Base-by-base conservation (phyloP, 2,888 invertebrate species). In the Coelogynopora nodosa region DNA sequence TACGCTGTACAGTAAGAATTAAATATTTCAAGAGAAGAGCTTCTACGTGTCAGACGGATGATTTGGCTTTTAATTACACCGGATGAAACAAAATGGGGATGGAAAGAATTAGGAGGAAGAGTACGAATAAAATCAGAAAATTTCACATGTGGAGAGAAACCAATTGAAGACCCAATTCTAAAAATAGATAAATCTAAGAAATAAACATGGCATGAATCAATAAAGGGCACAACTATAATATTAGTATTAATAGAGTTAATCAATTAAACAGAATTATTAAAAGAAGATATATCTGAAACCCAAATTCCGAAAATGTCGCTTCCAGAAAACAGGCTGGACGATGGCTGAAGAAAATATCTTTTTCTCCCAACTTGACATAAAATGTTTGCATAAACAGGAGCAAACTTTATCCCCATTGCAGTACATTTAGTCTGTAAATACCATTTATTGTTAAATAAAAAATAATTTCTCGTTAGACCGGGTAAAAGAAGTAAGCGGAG, bases 381-480 rank as follows among this genome's bases (percentile, higher is more conserved):
- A 31, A 83, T 30, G 83, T 31, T 31, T 10, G 83, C 83, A n/a
- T 83, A 83, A 31, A n/a, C 49, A 13, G 83, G 83, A 26, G 83
- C 83, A 31, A 83, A 83, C 10, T 13, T n/a, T n/a, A n/a, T 83
- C 26, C 83, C 83, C 83, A 83, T 83, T 10, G 83, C 83, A n/a
- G 83, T 83, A 2, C n/a, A n/a, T n/a, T n/a, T n/a, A 26, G 28
- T 83, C 28, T 83, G 83, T 13, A 83, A 29, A 31, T n/a, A 83
- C n/a, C n/a, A 83, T 2, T 31, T 83, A 13, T n/a, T 31, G 23
- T 31, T 27, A 26, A 83, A 83, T n/a, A 31, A n/a, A n/a, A n/a
- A n/a, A 2, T 83, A 10, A 18, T 83, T 83, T 49, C 49, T 49
- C 49, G 18, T 5, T 49, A 49, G 18, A 49, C n/a, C n/a, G n/a